phyloP scores from a whole-genome alignment of 2,797 vertebrate species.

The Tarsius wallacei region DNA sequence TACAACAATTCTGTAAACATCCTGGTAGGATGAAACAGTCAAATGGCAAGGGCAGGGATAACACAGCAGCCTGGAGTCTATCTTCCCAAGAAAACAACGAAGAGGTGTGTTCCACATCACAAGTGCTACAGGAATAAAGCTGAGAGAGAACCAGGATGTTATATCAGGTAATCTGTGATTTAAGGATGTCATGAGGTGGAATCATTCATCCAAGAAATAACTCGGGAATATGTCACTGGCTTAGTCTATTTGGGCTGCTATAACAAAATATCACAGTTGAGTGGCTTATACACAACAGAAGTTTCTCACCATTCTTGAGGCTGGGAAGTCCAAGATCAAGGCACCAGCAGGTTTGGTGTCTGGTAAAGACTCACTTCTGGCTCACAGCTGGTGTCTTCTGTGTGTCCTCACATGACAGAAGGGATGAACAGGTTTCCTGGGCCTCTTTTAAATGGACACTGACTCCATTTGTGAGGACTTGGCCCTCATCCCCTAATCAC shows the following conservation, averaged over 20 bases:
- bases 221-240: not conserved
- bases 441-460: not conserved
- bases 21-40: not conserved
- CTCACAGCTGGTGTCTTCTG: not conserved
- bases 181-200: not conserved
- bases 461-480: not conserved
- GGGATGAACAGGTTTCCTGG: not conserved
- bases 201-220: not conserved
- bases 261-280: not conserved
- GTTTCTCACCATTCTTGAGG: not conserved
- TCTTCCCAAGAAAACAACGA: not conserved
- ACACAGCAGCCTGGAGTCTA: not conserved
- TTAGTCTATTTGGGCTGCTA: not conserved
- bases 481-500: not conserved
- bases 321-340: not conserved
- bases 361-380: not conserved
- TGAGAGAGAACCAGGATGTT: no score
- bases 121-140: not conserved
- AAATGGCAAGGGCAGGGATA: not conserved
- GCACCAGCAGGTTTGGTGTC: not conserved
- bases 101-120: rapidly evolving
- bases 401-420: rapidly evolving
- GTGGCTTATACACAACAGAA: not conserved
- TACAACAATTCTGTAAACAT: not conserved
- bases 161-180: not conserved